These are phyloP conservation scores for Meloidogyne chitwoodi DNA, from an alignment of 1,140 invertebrate genomes.

Conservation along the genomic window DNA sequence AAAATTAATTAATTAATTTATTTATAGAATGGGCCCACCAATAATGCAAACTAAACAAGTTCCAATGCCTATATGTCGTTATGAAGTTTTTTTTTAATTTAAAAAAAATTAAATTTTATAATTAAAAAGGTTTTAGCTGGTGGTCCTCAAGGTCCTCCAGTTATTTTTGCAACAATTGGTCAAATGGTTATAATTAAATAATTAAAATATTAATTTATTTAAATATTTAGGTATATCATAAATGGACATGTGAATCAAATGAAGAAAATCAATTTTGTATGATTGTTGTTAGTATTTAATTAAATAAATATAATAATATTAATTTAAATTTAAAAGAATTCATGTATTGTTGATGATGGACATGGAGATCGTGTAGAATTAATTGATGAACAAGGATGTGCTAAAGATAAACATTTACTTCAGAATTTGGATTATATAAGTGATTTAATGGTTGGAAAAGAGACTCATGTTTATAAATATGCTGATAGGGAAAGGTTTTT, in stretches of 20 bases:
- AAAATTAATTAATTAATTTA: neutral
- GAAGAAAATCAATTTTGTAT: slow-evolving; percentile 57
- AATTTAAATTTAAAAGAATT: slow-evolving; percentile 15
- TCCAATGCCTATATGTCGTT: slow-evolving; percentile 56
- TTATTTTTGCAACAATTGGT: slow-evolving; percentile 55
- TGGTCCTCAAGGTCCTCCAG: slow-evolving; percentile 53
- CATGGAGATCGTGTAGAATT: slow-evolving; percentile 54
- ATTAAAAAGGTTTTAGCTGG: slow-evolving; percentile 11
- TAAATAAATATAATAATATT: neutral
- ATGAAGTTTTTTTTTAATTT: slow-evolving; percentile 35
- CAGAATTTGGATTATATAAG: slow-evolving; percentile 55
- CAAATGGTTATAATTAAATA: slow-evolving; percentile 59
- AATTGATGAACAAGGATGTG: slow-evolving; percentile 56
- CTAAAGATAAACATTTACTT: slow-evolving; percentile 54
- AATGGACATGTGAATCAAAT: slow-evolving; percentile 58
- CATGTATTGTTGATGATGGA: slow-evolving; percentile 54
- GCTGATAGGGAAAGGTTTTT: slow-evolving; percentile 41
- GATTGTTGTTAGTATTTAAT: slow-evolving; percentile 34
- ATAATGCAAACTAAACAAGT: slow-evolving; percentile 54
- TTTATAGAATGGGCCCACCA: slow-evolving; percentile 39
- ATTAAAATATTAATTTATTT: too few relatives aligned
- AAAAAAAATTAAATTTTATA: neutral
- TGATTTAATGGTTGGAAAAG: slow-evolving; percentile 58
- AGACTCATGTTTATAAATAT: slow-evolving; percentile 59
- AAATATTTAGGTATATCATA: slow-evolving; percentile 43